These are phyloP conservation scores for Protophormia terraenovae DNA, from an alignment of 2,888 invertebrate genomes.

Conservation along the genomic window DNA sequence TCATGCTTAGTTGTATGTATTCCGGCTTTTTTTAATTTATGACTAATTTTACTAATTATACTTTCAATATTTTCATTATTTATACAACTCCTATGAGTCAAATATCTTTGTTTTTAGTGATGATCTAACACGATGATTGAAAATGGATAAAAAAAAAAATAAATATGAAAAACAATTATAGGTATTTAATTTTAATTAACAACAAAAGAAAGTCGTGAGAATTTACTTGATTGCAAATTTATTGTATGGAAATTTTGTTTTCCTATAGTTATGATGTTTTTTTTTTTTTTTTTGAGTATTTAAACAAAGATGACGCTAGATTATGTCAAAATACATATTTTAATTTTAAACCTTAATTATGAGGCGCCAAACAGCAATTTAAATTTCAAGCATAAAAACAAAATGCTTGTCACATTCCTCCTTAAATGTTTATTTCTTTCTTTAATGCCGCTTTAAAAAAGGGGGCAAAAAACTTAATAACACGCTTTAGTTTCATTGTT, in stretches of 20 bases:
- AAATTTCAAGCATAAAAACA: not conserved
- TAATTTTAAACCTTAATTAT: not conserved
- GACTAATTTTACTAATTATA: constrained; percentile 21
- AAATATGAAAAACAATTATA: not conserved
- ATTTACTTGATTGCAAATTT: not conserved
- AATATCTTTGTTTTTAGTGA: not conserved
- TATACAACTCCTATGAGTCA: not conserved
- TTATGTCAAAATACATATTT: not conserved
- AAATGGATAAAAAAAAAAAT: no score
- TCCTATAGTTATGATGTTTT: not conserved
- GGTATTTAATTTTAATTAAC: not conserved
- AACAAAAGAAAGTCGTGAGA: constrained; percentile 38
- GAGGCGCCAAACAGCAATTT: not conserved
- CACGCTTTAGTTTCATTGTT: not conserved
- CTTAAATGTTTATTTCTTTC: no score
- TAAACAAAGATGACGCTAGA: not conserved
- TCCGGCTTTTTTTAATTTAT: constrained; percentile 33
- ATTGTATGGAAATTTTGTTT: not conserved
- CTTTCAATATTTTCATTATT: constrained; percentile 6
- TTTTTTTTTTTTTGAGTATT: not conserved
- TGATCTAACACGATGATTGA: constrained; percentile 36
- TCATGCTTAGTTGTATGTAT: constrained; percentile 8
- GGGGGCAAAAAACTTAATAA: not conserved
- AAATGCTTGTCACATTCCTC: not conserved
- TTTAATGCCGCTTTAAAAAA: no score